phyloP scores from a whole-genome alignment of 2,888 invertebrate genomes.

The Mayetiola destructor region DNA sequence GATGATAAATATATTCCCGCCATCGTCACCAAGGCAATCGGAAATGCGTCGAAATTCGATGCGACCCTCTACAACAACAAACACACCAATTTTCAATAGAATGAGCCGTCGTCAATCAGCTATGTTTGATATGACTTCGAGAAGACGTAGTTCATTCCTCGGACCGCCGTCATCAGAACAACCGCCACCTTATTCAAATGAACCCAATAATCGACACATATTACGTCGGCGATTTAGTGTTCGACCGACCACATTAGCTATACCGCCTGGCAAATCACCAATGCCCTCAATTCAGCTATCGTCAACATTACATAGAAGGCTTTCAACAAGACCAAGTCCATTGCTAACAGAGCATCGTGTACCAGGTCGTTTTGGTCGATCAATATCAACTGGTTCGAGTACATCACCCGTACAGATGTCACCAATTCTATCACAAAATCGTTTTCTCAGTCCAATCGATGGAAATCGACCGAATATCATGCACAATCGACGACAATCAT shows the following conservation, averaged over 20 bases:
- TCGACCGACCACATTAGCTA: constrained; percentile 30
- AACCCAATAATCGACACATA: constrained; percentile 2
- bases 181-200: constrained; percentile 17
- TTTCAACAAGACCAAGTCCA: constrained; percentile 32
- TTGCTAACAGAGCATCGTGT: constrained; percentile 22
- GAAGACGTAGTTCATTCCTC: neutral
- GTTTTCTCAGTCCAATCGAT: neutral
- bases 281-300: constrained; percentile 2
- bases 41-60: constrained; percentile 1
- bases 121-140: neutral
- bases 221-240: constrained; percentile 18
- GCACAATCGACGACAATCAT: neutral
- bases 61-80: neutral
- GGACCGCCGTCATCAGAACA: neutral
- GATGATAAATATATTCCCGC: constrained; percentile 37
- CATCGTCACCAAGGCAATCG: constrained; percentile 18
- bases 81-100: constrained; percentile 7
- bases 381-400: neutral
- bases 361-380: constrained; percentile 17
- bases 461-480: neutral
- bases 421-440: neutral
- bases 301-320: constrained; percentile 29
- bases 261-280: constrained; percentile 32
- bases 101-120: neutral
- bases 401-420: neutral